A percentile compares a stretch with the other conserved stretches of the same genome.
Conservation (phyloP, 2,113 vertebrate genomes). For the Corythornis vintsioides region DNA sequence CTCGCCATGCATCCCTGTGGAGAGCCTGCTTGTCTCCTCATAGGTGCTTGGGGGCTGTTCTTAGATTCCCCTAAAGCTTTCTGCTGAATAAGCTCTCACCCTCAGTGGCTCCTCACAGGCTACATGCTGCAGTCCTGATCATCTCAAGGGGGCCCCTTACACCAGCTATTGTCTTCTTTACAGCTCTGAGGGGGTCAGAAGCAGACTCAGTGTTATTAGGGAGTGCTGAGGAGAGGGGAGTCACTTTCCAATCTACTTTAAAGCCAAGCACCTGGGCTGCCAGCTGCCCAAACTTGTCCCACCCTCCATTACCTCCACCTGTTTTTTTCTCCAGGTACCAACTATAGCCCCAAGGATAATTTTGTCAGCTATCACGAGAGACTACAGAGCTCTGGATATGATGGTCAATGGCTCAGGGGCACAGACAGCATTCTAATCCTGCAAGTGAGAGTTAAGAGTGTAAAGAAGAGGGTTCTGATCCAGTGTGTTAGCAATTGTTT, state of each 20-base stretch:
- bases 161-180: rapidly evolving
- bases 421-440: rapidly evolving
- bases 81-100: background rate
- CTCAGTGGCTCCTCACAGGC: too few species aligned
- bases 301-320: background rate
- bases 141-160: rapidly evolving
- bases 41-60: background rate
- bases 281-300: background rate
- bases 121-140: rapidly evolving
- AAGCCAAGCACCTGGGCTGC: background rate
- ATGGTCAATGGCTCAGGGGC: rapidly evolving
- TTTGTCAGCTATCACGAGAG: background rate
- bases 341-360: rapidly evolving
- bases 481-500: background rate
- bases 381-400: background rate
- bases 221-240: rapidly evolving
- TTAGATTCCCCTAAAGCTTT: background rate
- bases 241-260: background rate
- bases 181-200: background rate
- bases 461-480: background rate
- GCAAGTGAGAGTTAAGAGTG: too few species aligned
- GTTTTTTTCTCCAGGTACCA: too few species aligned
- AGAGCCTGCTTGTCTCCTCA: background rate
- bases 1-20: rapidly evolving
- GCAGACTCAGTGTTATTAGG: background rate